Evolutionary conservation across 2,113 vertebrate genomes (phyloP), one percentile per base, ranked within the genome.

Genomic region (Microcebus murinus): DNA sequence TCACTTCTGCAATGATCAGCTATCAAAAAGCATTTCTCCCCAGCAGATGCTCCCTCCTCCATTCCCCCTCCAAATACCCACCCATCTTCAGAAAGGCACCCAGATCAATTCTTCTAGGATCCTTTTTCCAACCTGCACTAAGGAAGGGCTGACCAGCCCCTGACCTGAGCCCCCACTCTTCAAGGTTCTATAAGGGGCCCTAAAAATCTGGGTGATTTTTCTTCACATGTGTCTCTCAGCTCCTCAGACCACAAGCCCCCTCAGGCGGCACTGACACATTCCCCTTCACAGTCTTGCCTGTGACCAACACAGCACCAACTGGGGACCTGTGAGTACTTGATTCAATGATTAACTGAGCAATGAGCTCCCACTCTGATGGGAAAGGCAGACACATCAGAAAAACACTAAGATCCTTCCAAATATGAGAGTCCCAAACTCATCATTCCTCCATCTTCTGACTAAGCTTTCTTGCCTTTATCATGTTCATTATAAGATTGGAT

Each of bases 121-220:
- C 17, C 23, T 63, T 31, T 48, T 48, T 70, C 57, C 20, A 15
- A 84, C 3, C 14, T n/a, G 77, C 31, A 34, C 14, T 23, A 29
- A 80, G n/a, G 8, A 80, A 79, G 34, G 5, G 23, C 88, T 65
- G 9, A 36, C 9, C 6, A 6, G 13, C 11, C 13, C 23, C 27
- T 25, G 31, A 14, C 17, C 13, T 0, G 15, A 80, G 73, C 14
- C 18, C 4, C 50, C 3, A 21, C 0, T 18, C 10, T 57, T 23
- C 57, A 45, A 70, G 31, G 6, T 79, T 70, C 63, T 42, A 1
- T 31, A 29, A 25, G 4, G 45, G 5, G 9, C 14, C 48, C 27
- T 65, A 48, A 57, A 4, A 89, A 29, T 74, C 4, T 1, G 14
- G 8, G 13, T 21, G 21, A 36, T 36, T 29, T 15, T 6, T 52